Evolutionary conservation across 2,113 vertebrate genomes (phyloP).

Genomic region (Helogale parvula): DNA sequence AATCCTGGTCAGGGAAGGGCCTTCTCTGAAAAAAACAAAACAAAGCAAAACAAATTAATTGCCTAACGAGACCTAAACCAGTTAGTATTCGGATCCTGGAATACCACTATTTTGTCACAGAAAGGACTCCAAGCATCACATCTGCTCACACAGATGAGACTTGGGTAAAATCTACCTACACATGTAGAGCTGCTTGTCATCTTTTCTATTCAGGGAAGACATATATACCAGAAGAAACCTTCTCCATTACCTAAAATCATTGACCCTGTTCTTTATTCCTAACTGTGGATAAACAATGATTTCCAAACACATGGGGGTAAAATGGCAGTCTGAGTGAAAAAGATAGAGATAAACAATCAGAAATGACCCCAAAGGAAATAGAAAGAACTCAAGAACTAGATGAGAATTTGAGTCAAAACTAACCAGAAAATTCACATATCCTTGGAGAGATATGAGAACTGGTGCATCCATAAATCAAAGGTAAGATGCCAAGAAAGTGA

Average conservation of each 20-base stretch:
- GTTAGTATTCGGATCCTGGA: not conserved
- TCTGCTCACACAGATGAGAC: not conserved
- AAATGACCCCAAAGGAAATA: constrained; percentile 18
- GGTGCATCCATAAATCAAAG: not conserved
- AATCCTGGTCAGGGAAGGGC: not conserved
- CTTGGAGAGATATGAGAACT: not conserved
- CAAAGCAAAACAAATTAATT: not conserved
- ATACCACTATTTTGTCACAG: not conserved
- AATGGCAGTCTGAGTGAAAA: constrained; percentile 34
- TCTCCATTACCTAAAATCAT: not conserved
- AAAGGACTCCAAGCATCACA: not conserved
- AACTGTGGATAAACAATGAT: constrained; percentile 7
- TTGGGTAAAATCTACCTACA: not conserved
- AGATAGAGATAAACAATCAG: not conserved
- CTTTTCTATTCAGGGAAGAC: not conserved
- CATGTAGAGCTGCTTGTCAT: not conserved
- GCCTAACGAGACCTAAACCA: not conserved
- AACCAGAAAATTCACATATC: not conserved
- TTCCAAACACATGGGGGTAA: constrained; percentile 29
- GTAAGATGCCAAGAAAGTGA: not conserved
- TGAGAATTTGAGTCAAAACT: constrained; percentile 45
- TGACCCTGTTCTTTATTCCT: constrained; percentile 13
- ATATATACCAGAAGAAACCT: not conserved
- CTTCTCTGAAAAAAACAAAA: not conserved
- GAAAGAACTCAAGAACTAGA: constrained; percentile 5